These are phyloP conservation scores for Phyllotis vaccarum DNA, from an alignment of 2,797 vertebrate genomes.

Conservation along the genomic window DNA sequence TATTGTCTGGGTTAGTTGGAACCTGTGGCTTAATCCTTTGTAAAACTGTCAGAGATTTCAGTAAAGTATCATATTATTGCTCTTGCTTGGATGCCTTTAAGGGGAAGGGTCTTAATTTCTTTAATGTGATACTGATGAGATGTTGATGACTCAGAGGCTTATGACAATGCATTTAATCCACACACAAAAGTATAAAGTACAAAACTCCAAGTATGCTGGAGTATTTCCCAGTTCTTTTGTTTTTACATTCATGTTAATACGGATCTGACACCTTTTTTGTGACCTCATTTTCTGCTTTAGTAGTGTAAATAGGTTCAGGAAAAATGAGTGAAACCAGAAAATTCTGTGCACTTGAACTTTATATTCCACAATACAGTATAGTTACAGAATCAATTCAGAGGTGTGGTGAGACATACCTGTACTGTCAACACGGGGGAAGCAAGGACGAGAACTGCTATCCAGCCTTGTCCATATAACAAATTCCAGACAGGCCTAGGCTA, in stretches of 20 bases:
- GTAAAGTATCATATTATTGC: background rate
- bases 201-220: conserved; percentile 25
- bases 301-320: conserved; percentile 65
- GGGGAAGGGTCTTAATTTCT: background rate
- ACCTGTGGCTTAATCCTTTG: background rate
- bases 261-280: conserved; percentile 18
- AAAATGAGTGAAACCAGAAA: conserved; percentile 43
- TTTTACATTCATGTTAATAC: conserved; percentile 29
- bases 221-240: conserved; percentile 41
- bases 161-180: background rate
- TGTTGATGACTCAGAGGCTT: no score
- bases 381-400: background rate
- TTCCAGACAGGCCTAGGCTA: background rate
- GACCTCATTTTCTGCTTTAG: conserved; percentile 5
- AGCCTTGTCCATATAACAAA: background rate
- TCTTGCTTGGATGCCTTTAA: no score
- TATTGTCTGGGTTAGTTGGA: background rate
- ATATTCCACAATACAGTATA: background rate
- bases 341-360: conserved; percentile 43
- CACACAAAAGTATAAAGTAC: conserved; percentile 32
- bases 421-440: background rate
- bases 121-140: background rate
- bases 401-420: background rate
- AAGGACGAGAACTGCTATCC: background rate
- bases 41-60: background rate